Conservation (phyloP, 1,140 invertebrate genomes). For the Pseudomyrmex cubaensis region DNA sequence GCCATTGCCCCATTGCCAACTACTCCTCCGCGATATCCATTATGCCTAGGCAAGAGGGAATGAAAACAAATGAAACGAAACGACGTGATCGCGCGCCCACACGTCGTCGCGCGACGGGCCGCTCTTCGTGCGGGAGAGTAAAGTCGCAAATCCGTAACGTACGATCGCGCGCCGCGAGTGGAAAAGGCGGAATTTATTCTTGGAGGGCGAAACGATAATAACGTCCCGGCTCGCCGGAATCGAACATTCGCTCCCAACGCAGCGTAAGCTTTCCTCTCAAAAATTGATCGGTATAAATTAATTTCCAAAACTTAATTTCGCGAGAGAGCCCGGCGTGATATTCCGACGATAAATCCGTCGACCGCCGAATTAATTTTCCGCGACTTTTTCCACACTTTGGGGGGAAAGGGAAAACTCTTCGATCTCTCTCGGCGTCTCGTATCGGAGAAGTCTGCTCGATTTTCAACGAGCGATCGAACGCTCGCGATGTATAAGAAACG, state of each 20-base stretch:
- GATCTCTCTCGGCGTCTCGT: background rate
- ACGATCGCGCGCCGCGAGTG: background rate
- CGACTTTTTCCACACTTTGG: background rate
- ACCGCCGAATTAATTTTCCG: slow-evolving; percentile 19
- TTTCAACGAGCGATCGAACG: slow-evolving; percentile 61
- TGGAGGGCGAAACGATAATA: background rate
- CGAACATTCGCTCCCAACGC: background rate
- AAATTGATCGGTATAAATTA: slow-evolving; percentile 14
- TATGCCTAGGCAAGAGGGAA: slow-evolving; percentile 41
- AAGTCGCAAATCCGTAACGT: slow-evolving; percentile 30
- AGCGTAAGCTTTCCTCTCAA: background rate
- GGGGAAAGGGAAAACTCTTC: background rate
- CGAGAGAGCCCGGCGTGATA: background rate
- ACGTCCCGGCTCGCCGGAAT: background rate
- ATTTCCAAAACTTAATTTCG: background rate
- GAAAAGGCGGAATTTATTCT: slow-evolving; percentile 15
- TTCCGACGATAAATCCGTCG: slow-evolving; percentile 19
- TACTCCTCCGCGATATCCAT: slow-evolving; percentile 50
- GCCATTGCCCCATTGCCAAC: slow-evolving; percentile 37
- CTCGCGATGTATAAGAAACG: slow-evolving; percentile 21
- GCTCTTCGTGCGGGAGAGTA: background rate
- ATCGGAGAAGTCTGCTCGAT: slow-evolving; percentile 71
- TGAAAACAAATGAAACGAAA: slow-evolving; percentile 60
- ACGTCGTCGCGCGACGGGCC: slow-evolving; percentile 17
- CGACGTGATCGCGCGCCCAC: slow-evolving; percentile 45